Base-by-base conservation (phyloP, 2,113 vertebrate genomes). In the Poeciliopsis turrubarensis region DNA sequence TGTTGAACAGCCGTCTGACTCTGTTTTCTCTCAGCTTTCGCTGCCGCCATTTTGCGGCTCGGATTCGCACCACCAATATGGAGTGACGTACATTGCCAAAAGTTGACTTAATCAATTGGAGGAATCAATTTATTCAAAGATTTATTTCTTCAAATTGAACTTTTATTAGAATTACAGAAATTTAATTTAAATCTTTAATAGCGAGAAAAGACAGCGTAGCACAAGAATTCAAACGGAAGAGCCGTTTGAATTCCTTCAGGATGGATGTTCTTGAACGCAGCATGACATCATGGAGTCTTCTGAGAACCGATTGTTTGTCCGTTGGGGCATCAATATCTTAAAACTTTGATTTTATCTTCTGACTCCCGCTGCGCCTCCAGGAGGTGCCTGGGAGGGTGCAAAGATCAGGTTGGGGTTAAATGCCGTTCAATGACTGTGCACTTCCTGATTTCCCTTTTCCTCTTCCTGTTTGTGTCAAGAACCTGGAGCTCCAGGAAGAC, bases 381-480 rank as follows among this genome's bases (percentile, higher is more conserved):
- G 14, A 41, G 39, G 39, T 14, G 19, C 3, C 34, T 37, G 62
- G 66, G 32, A 44, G 73, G 80, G 77, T 25, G 47, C 1, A 26
- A 26, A 78, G 41, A 74, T 70, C 73, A 60, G 7, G 15, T n/a
- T 3, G 65, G 60, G 66, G 57, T 84, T 67, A 70, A 80, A 70
- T 65, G 70, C 39, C 14, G 0, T 15, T 62, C 0, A 1, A 17
- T 73, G 70, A 74, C 60, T 80, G 14, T 47, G 15, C 5, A 19
- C 44, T 47, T 41, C 39, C 12, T 41, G 39, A 14, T 41, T 84
- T 66, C 1, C 32, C 17, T 29, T n/a, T 81, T 72, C 81, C 68
- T 77, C 61, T 84, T 86, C 83, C 83, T 81, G 81, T 86, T 84
- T 83, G 47, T 77, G 17, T 22, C 54, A 74, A 73, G 72, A 75